A percentile compares a stretch with the other conserved stretches of the same genome.
phyloP scores from a whole-genome alignment of 2,888 invertebrate genomes.

The Pantelozetes paolii region DNA sequence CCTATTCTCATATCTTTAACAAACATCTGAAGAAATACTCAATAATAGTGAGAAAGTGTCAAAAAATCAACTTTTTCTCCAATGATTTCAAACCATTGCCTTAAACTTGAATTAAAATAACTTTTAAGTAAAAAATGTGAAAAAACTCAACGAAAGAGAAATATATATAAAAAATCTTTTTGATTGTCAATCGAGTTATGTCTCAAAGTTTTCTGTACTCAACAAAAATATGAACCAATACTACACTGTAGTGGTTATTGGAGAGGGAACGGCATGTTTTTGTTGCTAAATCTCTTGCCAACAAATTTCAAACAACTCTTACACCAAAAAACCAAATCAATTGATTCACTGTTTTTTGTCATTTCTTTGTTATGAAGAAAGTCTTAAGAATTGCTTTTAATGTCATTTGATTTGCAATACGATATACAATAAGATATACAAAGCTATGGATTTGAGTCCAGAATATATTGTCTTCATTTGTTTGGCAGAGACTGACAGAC shows the following conservation, averaged over 20 bases:
- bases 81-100: background rate
- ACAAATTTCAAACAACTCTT: too few species aligned
- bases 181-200: too few species aligned
- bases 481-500: background rate
- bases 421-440: too few species aligned
- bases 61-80: background rate
- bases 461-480: slow-evolving; percentile 1
- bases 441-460: too few species aligned
- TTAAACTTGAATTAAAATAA: background rate
- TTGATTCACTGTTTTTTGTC: background rate
- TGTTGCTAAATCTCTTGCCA: too few species aligned
- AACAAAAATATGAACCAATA: too few species aligned
- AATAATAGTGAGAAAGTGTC: background rate
- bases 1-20: background rate
- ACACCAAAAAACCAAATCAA: background rate
- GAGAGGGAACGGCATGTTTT: too few species aligned
- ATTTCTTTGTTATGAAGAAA: background rate
- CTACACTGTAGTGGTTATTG: too few species aligned
- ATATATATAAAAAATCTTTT: too few species aligned
- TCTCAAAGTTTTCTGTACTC: too few species aligned
- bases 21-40: background rate
- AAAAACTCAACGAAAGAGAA: too few species aligned
- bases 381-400: background rate
- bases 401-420: slow-evolving; percentile 1
- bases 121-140: too few species aligned